Base-by-base conservation (phyloP, 2,797 vertebrate species). In the Sebastes dallii region DNA sequence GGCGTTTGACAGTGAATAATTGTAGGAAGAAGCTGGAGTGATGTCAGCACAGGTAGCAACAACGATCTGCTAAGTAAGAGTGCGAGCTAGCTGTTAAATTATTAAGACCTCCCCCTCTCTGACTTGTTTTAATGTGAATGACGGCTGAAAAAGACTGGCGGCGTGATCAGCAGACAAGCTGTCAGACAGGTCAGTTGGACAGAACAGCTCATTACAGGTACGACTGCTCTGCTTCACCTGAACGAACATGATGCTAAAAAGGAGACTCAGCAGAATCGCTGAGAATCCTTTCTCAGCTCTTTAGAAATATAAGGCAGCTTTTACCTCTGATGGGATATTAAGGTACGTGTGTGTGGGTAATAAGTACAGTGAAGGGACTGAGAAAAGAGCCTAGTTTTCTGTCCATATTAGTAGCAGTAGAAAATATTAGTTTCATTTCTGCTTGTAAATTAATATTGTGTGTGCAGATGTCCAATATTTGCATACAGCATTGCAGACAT, bases 141-240 rank as follows among this genome's bases (percentile, higher is more conserved):
- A 75, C 62, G 61, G 24, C 58, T 55, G 13, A 14, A 42, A 76
- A 75, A 20, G 10, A 65, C 24, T 11, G 58, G 12, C 36, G 8
- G 36, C 56, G 56, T 20, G 42, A 64, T 69, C 32, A 70, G 72
- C 34, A 8, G 75, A 68, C 10, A 20, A 61, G 65, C 71, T 82
- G 62, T 77, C 59, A 70, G 52, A 42, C 58, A 36, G 67, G 30
- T 58, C 54, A 11, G 64, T 18, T 11, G 8, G 62, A 67, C 25
- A 66, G 56, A 74, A 69, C 69, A 55, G 61, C 59, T 77, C 66
- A 69, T 78, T 71, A 80, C 65, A 55, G 12, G 4, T 66, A 30
- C 30, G 16, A 80, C 52, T 72, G 64, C 18, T 60, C 14, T 39
- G 50, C 73, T 71, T 70, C n/a, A 52, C 34, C 46, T 56, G 27